Base-by-base conservation (phyloP, 1,140 invertebrate species). In the Apis cerana region DNA sequence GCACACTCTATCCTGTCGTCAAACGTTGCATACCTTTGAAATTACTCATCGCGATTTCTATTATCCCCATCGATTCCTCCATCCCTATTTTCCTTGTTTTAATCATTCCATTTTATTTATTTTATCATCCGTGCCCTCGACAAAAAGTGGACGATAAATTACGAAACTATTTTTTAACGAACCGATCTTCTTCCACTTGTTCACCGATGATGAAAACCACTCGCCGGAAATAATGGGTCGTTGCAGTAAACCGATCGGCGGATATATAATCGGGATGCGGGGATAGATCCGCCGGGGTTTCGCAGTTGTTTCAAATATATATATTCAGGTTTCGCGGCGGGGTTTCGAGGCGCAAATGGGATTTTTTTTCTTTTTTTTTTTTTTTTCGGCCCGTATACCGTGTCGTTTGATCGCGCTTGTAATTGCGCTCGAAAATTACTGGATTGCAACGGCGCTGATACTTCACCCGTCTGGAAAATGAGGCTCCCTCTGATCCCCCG, bases 341-440 rank as follows among this genome's bases (percentile, higher is more conserved):
- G 48, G 17, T 3, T 27, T 27, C 64, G 70, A 23, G 43, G 62
- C 9, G 65, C 56, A 86, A 86, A 84, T 83, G 67, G 74, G 64
- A 59, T 59, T 61, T 84, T 77, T 83, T 79, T 56, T 17, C 19
- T 8, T 7, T 56, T 56, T 17, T 17, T 56, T 56, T 56, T 56
- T 33, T 4, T 54, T 54, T 17, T 13, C 13, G 33, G 11, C 74
- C 52, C 21, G n/a, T 11, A 4, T 11, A 56, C 7, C 65, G 48
- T 75, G 75, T 76, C 75, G 75, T 87, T 84, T 77, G 85, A 86
- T 86, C 85, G 58, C 74, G 58, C n/a, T 68, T 33, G 72, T 86
- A 87, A 87, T 84, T 86, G 68, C 86, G 43, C 81, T 82, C 58
- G 75, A 67, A 78, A 87, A 87, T 86, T 83, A 86, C 61, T 33